Evolutionary conservation across 1,140 invertebrate genomes (phyloP).

Genomic region (Hypsibius dujardini): DNA sequence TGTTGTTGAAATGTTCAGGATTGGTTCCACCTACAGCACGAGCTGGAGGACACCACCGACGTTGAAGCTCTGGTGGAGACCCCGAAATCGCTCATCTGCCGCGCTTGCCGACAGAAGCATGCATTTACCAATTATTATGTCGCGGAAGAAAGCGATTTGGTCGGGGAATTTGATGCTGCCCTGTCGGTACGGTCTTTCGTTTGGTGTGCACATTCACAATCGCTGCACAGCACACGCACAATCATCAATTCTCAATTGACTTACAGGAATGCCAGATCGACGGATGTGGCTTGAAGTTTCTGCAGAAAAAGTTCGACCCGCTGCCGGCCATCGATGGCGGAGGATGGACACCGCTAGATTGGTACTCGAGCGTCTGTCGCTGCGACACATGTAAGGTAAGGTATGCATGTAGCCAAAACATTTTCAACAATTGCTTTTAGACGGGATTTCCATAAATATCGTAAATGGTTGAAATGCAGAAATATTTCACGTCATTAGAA

Average conservation of each 20-base stretch:
- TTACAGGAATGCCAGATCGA: slow-evolving; percentile 4
- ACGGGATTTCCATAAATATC: too few relatives aligned
- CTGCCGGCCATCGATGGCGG: neutral
- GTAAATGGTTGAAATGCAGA: too few relatives aligned
- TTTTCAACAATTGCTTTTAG: too few relatives aligned
- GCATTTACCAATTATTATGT: neutral
- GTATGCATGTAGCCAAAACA: neutral
- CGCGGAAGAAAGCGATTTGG: neutral
- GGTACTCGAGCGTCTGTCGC: neutral
- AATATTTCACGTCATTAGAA: too few relatives aligned
- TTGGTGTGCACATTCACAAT: too few relatives aligned
- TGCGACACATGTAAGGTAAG: neutral
- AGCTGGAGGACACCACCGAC: slow-evolving; percentile 17
- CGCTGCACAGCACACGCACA: neutral
- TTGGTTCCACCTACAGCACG: slow-evolving; percentile 57
- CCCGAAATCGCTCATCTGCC: slow-evolving; percentile 5
- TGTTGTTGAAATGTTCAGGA: slow-evolving; percentile 36
- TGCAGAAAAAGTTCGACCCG: neutral
- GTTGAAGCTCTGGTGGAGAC: neutral
- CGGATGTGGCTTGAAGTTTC: slow-evolving; percentile 2
- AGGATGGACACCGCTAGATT: slow-evolving; percentile 1
- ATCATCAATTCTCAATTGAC: neutral
- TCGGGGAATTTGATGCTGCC: neutral
- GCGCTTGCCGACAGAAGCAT: neutral
- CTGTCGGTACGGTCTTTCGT: too few relatives aligned